Percentiles rank a stretch among this genome's conserved stretches.
Evolutionary conservation across 2,797 vertebrate species (phyloP).

Genomic region (Scarus forsteni): DNA sequence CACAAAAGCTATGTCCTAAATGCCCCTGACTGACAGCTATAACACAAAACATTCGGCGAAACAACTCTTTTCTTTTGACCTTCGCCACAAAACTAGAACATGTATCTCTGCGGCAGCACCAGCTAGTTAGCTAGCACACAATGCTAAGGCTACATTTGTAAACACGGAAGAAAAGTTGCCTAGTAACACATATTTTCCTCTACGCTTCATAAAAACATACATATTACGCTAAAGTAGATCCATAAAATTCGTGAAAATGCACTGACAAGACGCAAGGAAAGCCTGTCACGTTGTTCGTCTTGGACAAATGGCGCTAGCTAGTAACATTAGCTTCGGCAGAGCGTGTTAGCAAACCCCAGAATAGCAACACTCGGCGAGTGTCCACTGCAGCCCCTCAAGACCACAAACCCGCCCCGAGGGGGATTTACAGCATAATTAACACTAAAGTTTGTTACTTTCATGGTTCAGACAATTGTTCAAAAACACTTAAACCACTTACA

Average conservation of each 20-base stretch:
- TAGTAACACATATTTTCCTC: background rate
- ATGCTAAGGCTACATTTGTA: constrained; percentile 70
- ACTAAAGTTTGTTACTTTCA: background rate
- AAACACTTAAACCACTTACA: constrained; percentile 22
- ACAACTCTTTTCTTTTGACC: background rate
- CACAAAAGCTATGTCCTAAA: background rate
- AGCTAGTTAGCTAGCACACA: constrained; percentile 18
- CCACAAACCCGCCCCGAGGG: background rate
- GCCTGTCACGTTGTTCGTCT: background rate
- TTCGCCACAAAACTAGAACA: background rate
- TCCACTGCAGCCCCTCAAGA: constrained; percentile 38
- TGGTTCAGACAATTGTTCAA: background rate
- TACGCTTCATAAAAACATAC: background rate
- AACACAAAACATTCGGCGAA: background rate
- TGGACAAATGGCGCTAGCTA: constrained; percentile 46
- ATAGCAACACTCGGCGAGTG: constrained; percentile 80
- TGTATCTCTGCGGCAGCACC: background rate
- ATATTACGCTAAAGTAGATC: background rate
- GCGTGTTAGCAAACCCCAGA: constrained; percentile 49
- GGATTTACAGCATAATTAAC: background rate
- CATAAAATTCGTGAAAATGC: fast-evolving
- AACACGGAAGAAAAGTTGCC: constrained; percentile 65
- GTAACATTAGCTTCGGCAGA: constrained; percentile 47
- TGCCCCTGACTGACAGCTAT: background rate
- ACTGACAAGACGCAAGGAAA: background rate